Evolutionary conservation across 2,113 vertebrate genomes (phyloP), one percentile per base, ranked within the genome.

Genomic region (Edolisoma coerulescens): DNA sequence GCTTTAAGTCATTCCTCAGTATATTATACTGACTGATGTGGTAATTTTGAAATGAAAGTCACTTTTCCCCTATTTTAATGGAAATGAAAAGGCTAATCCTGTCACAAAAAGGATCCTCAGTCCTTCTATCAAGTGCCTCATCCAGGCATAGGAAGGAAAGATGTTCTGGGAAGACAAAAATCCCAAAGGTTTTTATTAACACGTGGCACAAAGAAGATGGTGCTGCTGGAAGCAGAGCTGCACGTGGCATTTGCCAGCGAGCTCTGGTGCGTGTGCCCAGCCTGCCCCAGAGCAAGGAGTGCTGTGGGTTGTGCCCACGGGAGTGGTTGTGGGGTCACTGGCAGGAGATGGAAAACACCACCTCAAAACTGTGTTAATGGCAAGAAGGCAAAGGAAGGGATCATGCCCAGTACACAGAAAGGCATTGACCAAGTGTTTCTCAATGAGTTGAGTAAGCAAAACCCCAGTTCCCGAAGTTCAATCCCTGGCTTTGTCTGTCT

Each of bases 221-320:
- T 26, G 52, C 16, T 65, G 64, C n/a, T 75, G 67, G 44, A 67
- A 79, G 56, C 0, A 13, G 76, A 70, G 81, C 57, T 71, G 47
- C 8, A 2, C 1, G 49, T 33, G 78, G 32, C 39, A 11, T 37
- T 35, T 41, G 16, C n/a, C 53, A 13, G n/a, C 3, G 77, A 33
- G 13, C 19, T 28, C 6, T 22, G 39, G n/a, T 17, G 20, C 0
- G 1, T 2, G 26, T 47, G 61, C 53, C 10, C 53, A 63, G 37
- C 59, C 52, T 50, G 70, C 21, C 24, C 37, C 0, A 1, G 35
- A 3, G 30, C 0, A 0, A 54, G 79, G 26, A 60, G 22, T 0
- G 0, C 41, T 3, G 7, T 5, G 54, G 30, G 28, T 2, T 53
- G 8, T 13, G 47, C 23, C 35, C 9, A 0, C 6, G 5, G 49